These are phyloP conservation scores for Calliopum simillimum DNA, from an alignment of 2,888 invertebrate genomes.

Conservation along the genomic window DNA sequence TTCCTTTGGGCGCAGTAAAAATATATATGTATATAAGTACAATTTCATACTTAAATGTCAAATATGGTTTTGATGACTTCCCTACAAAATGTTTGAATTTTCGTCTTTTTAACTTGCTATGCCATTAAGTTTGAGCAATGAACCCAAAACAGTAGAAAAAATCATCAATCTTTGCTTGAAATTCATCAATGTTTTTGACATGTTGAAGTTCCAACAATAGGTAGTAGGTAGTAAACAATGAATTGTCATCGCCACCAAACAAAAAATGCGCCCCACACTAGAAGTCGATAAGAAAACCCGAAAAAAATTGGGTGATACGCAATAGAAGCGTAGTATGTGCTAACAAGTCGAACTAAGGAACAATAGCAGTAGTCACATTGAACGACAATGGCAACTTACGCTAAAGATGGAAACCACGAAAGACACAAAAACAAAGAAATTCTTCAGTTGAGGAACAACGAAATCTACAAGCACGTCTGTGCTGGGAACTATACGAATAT, in stretches of 20 bases:
- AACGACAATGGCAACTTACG: slow-evolving; percentile 25
- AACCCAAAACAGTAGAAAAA: not conserved
- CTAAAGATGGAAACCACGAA: not conserved
- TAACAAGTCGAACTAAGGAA: too few species aligned
- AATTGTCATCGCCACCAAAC: slow-evolving; percentile 33
- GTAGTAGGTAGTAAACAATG: slow-evolving; percentile 29
- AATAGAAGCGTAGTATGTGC: too few species aligned
- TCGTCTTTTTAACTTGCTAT: not conserved
- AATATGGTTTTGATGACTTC: not conserved
- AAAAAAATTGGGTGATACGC: too few species aligned
- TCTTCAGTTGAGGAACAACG: not conserved
- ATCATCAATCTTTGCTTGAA: slow-evolving; percentile 58
- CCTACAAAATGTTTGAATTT: not conserved
- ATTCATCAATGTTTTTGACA: slow-evolving; percentile 60
- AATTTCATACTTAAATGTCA: not conserved
- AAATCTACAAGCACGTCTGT: too few species aligned
- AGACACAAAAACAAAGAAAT: slow-evolving; percentile 7
- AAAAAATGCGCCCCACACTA: not conserved
- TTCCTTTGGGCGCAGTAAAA: too few species aligned
- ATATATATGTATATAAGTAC: too few species aligned
- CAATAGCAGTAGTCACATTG: not conserved
- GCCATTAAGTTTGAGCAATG: slow-evolving; percentile 30
- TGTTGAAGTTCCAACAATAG: slow-evolving; percentile 33
- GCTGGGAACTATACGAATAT: too few species aligned
- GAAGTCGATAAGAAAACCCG: slow-evolving; percentile 11